Percentiles rank a stretch among this genome's conserved stretches.
Evolutionary conservation across 2,888 invertebrate species (phyloP).

Genomic region (Tubulanus polymorphus): DNA sequence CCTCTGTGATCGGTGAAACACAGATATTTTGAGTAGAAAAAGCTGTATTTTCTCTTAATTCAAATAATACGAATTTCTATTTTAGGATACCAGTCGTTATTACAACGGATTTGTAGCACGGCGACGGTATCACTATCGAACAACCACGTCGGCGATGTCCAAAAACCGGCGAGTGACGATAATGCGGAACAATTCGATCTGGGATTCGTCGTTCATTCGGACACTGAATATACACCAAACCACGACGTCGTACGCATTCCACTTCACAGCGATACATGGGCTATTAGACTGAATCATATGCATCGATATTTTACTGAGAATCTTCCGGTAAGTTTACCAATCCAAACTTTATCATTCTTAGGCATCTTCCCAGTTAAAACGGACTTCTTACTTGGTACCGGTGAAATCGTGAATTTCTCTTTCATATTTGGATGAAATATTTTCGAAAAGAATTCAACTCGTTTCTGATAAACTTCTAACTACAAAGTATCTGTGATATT

Average conservation of each 20-base stretch:
- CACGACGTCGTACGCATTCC: conserved; percentile 39
- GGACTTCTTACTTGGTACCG: no score
- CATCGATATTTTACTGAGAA: conserved; percentile 38
- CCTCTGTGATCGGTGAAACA: no score
- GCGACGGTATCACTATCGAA: conserved; percentile 27
- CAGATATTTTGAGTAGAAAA: no score
- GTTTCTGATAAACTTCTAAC: no score
- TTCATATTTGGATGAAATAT: no score
- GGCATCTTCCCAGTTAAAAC: neutral
- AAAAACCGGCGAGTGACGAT: conserved; percentile 13
- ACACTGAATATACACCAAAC: conserved; percentile 35
- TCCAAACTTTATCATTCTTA: neutral
- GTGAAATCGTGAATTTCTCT: no score
- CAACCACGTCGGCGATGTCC: conserved; percentile 22
- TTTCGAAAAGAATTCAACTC: no score
- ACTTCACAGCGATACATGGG: conserved; percentile 31
- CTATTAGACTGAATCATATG: conserved; percentile 31
- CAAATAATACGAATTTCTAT: conserved; percentile 12
- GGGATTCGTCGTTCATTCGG: conserved; percentile 40
- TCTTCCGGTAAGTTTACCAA: conserved; percentile 19
- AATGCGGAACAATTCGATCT: conserved; percentile 40
- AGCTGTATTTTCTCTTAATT: no score
- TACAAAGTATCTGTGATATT: no score
- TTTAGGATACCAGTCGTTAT: conserved; percentile 46
- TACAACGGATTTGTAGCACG: conserved; percentile 41